Conservation (phyloP, 2,888 invertebrate species). For the Biston stratarius region DNA sequence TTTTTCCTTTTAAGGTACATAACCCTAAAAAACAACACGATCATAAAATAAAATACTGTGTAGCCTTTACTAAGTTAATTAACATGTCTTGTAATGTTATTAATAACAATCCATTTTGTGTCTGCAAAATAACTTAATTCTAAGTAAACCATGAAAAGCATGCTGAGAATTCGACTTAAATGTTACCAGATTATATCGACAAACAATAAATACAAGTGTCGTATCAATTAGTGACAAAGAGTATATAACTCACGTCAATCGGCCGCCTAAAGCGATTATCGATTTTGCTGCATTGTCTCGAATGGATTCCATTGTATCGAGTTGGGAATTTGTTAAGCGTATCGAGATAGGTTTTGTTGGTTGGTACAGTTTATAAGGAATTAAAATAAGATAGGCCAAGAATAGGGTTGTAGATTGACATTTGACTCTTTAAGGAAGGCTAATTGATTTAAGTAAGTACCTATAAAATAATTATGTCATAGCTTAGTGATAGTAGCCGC, state of each 20-base stretch:
- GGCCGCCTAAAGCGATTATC: slow-evolving; percentile 35
- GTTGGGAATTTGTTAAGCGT: slow-evolving; percentile 23
- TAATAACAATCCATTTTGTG: background rate
- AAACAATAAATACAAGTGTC: slow-evolving; percentile 35
- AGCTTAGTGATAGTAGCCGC: too few relatives aligned
- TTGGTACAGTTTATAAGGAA: slow-evolving; percentile 17
- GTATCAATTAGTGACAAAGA: slow-evolving; percentile 39
- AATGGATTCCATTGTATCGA: slow-evolving; percentile 23
- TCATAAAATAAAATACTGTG: too few relatives aligned
- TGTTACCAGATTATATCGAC: slow-evolving; percentile 35
- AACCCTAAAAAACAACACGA: too few relatives aligned
- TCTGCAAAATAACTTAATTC: slow-evolving; percentile 10
- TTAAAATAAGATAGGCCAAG: slow-evolving; percentile 12
- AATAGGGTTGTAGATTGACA: background rate
- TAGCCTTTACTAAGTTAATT: too few relatives aligned
- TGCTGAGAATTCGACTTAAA: slow-evolving; percentile 42
- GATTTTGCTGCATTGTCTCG: slow-evolving; percentile 30
- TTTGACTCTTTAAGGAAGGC: background rate
- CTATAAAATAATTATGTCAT: background rate
- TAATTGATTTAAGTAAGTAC: background rate
- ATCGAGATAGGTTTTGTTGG: slow-evolving; percentile 6
- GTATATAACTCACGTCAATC: slow-evolving; percentile 41
- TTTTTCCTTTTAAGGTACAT: too few relatives aligned
- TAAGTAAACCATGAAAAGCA: slow-evolving; percentile 35
- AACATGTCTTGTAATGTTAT: too few relatives aligned